Evolutionary conservation across 2,888 invertebrate genomes (phyloP).

Genomic region (Lydus trimaculatus): DNA sequence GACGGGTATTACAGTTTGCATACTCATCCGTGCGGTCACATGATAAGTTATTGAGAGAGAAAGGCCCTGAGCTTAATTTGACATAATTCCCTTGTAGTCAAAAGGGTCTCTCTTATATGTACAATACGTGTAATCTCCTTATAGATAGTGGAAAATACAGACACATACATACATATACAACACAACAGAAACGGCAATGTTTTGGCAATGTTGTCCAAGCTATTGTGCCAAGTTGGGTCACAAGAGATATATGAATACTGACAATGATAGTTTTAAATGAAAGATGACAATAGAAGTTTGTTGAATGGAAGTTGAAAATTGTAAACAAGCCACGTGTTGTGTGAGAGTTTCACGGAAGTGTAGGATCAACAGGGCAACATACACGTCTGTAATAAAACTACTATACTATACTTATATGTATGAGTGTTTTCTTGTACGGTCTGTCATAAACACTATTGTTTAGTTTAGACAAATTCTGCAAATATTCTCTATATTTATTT

Average conservation of each 20-base stretch:
- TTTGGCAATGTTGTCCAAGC: slow-evolving; percentile 31
- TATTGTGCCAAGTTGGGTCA: slow-evolving; percentile 28
- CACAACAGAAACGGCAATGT: slow-evolving; percentile 16
- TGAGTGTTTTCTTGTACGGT: not conserved
- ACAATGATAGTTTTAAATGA: slow-evolving; percentile 15
- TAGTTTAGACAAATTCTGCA: not conserved
- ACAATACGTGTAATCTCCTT: slow-evolving; percentile 22
- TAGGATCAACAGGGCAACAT: not conserved
- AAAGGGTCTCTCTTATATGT: slow-evolving; percentile 13
- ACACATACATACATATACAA: too few species aligned
- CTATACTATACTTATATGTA: not conserved
- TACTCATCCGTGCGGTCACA: slow-evolving; percentile 23
- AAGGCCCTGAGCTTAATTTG: slow-evolving; percentile 27
- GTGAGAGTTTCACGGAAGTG: not conserved
- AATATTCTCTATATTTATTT: not conserved
- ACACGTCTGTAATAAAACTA: not conserved
- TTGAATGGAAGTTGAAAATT: not conserved
- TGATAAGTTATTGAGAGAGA: slow-evolving; percentile 29
- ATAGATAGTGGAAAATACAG: slow-evolving; percentile 29
- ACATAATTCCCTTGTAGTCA: slow-evolving; percentile 31
- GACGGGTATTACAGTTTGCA: slow-evolving; percentile 22
- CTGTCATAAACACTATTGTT: not conserved
- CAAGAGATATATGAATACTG: slow-evolving; percentile 24
- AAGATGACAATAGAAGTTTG: not conserved
- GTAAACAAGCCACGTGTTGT: not conserved